A percentile compares a stretch with the other conserved stretches of the same genome.
phyloP scores from a whole-genome alignment of 53 echinoderm and acorn worm genomes.

The Echinometra lucunter region DNA sequence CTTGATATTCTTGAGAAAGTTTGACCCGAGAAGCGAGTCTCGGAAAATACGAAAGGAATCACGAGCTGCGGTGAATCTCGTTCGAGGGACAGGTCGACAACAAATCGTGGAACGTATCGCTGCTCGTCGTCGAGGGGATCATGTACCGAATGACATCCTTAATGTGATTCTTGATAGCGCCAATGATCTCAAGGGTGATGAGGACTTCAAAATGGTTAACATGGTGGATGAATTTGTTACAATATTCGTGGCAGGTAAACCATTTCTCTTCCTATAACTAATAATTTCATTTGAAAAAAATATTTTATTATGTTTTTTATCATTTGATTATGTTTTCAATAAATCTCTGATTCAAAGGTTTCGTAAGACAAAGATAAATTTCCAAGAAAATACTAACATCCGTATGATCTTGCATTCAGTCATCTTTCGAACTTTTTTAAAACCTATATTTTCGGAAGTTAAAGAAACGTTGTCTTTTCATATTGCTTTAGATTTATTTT shows the following conservation, averaged over 20 bases:
- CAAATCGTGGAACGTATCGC: slow-evolving; percentile 71
- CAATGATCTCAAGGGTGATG: slow-evolving; percentile 67
- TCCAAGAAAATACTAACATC: no score
- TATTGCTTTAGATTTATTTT: neutral
- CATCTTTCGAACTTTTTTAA: neutral
- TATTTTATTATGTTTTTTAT: no score
- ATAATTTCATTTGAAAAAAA: no score
- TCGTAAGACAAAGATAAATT: no score
- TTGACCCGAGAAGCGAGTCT: neutral
- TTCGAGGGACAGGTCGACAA: slow-evolving; percentile 70
- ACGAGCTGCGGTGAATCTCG: slow-evolving; percentile 57
- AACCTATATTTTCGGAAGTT: no score
- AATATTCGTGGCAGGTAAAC: slow-evolving; percentile 76
- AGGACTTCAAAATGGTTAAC: slow-evolving; percentile 72
- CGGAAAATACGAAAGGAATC: slow-evolving; percentile 55
- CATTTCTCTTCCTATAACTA: no score
- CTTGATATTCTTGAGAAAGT: neutral
- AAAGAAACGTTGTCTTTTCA: no score
- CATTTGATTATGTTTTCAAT: no score
- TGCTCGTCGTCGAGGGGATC: slow-evolving; percentile 76
- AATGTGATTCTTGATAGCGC: slow-evolving; percentile 74
- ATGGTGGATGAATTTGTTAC: slow-evolving; percentile 81
- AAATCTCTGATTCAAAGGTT: no score
- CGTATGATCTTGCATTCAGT: neutral
- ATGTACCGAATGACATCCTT: slow-evolving; percentile 75